phyloP scores from a whole-genome alignment of 2,113 vertebrate genomes.

The Siniperca chuatsi region DNA sequence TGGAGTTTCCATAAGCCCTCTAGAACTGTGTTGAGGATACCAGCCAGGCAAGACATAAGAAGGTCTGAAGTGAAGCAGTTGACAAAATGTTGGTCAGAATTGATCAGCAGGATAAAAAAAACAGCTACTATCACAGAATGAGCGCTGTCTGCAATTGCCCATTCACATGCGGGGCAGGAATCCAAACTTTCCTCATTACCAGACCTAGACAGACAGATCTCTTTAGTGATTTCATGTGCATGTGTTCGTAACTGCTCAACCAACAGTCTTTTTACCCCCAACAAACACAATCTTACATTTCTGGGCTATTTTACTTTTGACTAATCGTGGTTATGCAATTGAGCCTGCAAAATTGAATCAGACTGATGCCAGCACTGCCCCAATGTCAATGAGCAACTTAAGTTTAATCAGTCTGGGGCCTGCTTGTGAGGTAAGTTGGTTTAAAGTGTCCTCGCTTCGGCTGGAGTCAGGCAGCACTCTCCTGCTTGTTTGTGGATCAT shows the following conservation, averaged over 20 bases:
- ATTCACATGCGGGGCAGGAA: not conserved
- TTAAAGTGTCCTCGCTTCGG: conserved; percentile 10
- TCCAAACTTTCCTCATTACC: conserved; percentile 6
- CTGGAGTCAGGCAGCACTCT: conserved; percentile 1
- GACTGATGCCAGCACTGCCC: conserved; percentile 9
- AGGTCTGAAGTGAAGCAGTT: not conserved
- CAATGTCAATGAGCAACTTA: conserved; percentile 29
- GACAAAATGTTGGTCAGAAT: not conserved
- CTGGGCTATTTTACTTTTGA: not conserved
- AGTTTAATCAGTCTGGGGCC: conserved; percentile 52
- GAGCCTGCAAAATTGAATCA: not conserved
- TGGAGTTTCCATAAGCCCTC: not conserved
- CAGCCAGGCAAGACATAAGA: not conserved
- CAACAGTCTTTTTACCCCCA: conserved; percentile 11
- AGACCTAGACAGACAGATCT: not conserved
- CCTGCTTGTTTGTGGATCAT: conserved; percentile 31
- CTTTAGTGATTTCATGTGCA: conserved; percentile 15
- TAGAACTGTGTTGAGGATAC: not conserved
- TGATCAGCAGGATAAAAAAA: too few species aligned
- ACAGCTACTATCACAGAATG: not conserved
- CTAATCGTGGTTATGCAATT: conserved; percentile 62
- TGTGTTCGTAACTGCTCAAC: conserved; percentile 12
- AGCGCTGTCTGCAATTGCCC: not conserved
- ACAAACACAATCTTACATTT: conserved; percentile 15
- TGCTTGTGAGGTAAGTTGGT: conserved; percentile 49